phyloP scores from a whole-genome alignment of 2,888 invertebrate species.

The Heliothis peltigera region DNA sequence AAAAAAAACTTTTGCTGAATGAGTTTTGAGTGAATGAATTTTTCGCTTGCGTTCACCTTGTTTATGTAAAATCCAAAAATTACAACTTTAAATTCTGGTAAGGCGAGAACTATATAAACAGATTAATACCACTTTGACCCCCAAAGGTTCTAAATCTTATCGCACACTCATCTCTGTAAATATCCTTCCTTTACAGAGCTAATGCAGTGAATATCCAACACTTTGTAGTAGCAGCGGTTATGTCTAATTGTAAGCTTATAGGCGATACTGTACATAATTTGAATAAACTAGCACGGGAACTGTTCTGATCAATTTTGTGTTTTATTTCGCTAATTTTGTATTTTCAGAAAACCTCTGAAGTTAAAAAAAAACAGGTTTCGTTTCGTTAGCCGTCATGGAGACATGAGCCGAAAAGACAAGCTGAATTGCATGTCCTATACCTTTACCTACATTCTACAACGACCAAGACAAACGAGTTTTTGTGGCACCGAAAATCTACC shows the following conservation, averaged over 20 bases:
- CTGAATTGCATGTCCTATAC: no score
- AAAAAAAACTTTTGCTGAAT: no score
- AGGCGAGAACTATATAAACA: background rate
- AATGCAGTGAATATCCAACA: slow-evolving; percentile 73
- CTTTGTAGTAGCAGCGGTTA: slow-evolving; percentile 64
- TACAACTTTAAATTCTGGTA: no score
- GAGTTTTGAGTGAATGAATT: no score
- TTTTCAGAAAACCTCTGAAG: background rate
- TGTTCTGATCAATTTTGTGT: slow-evolving; percentile 77
- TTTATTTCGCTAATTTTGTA: slow-evolving; percentile 62
- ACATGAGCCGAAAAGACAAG: no score
- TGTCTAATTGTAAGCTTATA: slow-evolving; percentile 72
- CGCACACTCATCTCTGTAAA: slow-evolving; percentile 83
- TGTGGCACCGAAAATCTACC: no score
- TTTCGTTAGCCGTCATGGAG: no score
- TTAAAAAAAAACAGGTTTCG: no score
- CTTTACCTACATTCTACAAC: no score
- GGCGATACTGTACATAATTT: slow-evolving; percentile 83
- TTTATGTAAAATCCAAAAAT: no score
- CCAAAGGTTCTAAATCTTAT: slow-evolving; percentile 36
- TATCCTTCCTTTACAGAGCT: slow-evolving; percentile 76
- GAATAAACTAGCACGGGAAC: slow-evolving; percentile 84
- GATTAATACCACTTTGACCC: slow-evolving; percentile 21
- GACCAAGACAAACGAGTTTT: no score
- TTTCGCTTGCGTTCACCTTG: no score